These are phyloP conservation scores for Germaria angustata DNA, from an alignment of 2,888 invertebrate species.

Conservation along the genomic window DNA sequence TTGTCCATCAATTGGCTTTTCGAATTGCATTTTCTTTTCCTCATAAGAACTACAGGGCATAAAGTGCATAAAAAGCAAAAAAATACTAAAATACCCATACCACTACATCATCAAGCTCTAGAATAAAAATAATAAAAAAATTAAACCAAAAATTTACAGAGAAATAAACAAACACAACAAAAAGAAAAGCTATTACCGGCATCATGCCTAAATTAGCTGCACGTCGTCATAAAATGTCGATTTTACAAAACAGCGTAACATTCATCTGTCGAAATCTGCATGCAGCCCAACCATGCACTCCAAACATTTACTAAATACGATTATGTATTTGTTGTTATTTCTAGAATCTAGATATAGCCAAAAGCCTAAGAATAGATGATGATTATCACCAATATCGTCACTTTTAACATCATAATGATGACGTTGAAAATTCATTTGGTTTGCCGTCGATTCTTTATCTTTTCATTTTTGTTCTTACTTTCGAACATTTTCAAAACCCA, in stretches of 20 bases:
- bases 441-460: neutral
- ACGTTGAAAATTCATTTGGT: constrained; percentile 7
- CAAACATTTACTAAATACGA: neutral
- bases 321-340: neutral
- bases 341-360: neutral
- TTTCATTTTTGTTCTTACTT: neutral
- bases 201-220: constrained; percentile 73
- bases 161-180: neutral
- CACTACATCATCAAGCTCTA: constrained; percentile 10
- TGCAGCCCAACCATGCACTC: constrained; percentile 1
- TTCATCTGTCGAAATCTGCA: constrained; percentile 47
- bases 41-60: neutral
- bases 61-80: too few species aligned
- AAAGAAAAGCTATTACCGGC: constrained; percentile 58
- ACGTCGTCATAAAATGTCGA: constrained; percentile 62
- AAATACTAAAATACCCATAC: neutral
- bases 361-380: constrained; percentile 5
- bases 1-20: too few species aligned
- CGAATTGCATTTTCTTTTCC: neutral
- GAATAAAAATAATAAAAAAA: neutral
- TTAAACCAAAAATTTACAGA: neutral
- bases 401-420: constrained; percentile 1
- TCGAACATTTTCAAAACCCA: constrained; percentile 43
- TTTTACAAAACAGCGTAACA: constrained; percentile 50
- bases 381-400: constrained; percentile 1